Percentiles rank a stretch among this genome's conserved stretches.
phyloP scores from a whole-genome alignment of 2,888 invertebrate species.

The Hemaris fuciformis region DNA sequence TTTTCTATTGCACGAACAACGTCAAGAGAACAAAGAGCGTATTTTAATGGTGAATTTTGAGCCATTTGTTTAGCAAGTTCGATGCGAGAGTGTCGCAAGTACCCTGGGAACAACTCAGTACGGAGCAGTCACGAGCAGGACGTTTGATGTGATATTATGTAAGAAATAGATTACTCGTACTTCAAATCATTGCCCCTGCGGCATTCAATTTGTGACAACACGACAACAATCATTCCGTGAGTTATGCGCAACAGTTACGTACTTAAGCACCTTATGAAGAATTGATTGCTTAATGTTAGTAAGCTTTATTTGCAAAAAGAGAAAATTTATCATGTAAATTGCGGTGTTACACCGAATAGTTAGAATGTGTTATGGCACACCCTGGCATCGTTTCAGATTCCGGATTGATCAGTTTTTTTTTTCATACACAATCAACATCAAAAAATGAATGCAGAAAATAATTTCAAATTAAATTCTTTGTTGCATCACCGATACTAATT shows the following conservation, averaged over 20 bases:
- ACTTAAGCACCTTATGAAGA: neutral
- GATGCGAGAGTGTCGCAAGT: slow-evolving; percentile 50
- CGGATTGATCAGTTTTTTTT: no score
- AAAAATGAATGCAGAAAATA: neutral
- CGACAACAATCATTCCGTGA: slow-evolving; percentile 31
- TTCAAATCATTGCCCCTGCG: slow-evolving; percentile 54
- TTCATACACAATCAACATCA: no score
- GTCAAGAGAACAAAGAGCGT: neutral
- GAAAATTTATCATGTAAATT: neutral
- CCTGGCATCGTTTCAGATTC: no score
- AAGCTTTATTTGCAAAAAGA: neutral
- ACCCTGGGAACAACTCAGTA: slow-evolving; percentile 55
- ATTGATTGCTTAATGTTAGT: neutral
- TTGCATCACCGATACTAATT: neutral
- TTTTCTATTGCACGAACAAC: neutral
- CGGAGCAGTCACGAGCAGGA: slow-evolving; percentile 70
- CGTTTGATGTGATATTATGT: slow-evolving; percentile 50
- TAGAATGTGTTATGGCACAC: neutral
- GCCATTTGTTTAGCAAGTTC: neutral
- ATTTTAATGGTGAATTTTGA: neutral
- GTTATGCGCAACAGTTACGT: slow-evolving; percentile 28
- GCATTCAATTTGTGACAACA: slow-evolving; percentile 61
- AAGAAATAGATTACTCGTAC: slow-evolving; percentile 56
- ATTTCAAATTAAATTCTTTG: neutral
- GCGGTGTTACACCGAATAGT: neutral